phyloP scores from a whole-genome alignment of 2,113 vertebrate species.

The Rhabdomys dilectus region DNA sequence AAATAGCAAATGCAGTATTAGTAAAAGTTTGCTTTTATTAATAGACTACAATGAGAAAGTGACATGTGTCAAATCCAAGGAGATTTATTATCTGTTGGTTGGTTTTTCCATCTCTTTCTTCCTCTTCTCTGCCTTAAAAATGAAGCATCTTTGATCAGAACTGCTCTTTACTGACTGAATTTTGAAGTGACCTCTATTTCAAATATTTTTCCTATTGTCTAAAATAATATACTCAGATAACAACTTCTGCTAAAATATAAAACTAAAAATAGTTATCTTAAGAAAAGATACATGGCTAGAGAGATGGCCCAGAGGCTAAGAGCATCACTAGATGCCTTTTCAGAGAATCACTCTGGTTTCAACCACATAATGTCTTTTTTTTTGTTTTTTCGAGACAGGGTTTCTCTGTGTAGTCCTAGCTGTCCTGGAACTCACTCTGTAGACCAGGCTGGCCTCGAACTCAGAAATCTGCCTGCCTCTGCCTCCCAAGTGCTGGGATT shows the following conservation, averaged over 20 bases:
- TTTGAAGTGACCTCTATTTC: neutral
- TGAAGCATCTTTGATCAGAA: neutral
- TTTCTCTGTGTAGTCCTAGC: too few relatives aligned
- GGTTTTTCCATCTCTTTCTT: neutral
- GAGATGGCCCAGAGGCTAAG: neutral
- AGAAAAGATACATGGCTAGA: neutral
- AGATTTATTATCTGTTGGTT: conserved; percentile 1
- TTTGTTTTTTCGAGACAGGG: too few relatives aligned
- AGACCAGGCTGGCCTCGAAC: too few relatives aligned
- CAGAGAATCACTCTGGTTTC: neutral
- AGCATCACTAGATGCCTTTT: neutral
- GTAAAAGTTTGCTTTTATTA: conserved; percentile 13
- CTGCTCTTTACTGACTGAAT: neutral
- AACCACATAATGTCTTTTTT: too few relatives aligned
- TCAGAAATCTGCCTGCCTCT: too few relatives aligned
- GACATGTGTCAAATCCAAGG: neutral
- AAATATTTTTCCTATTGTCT: neutral
- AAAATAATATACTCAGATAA: neutral
- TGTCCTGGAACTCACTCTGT: too few relatives aligned
- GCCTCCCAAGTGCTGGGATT: too few relatives aligned
- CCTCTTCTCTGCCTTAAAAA: conserved; percentile 18
- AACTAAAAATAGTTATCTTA: conserved; percentile 21
- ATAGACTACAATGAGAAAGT: conserved; percentile 13
- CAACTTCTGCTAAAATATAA: neutral
- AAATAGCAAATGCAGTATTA: neutral